A percentile compares a stretch with the other conserved stretches of the same genome.
Evolutionary conservation across 2,888 invertebrate genomes (phyloP).

Genomic region (Lomographa bimaculata): DNA sequence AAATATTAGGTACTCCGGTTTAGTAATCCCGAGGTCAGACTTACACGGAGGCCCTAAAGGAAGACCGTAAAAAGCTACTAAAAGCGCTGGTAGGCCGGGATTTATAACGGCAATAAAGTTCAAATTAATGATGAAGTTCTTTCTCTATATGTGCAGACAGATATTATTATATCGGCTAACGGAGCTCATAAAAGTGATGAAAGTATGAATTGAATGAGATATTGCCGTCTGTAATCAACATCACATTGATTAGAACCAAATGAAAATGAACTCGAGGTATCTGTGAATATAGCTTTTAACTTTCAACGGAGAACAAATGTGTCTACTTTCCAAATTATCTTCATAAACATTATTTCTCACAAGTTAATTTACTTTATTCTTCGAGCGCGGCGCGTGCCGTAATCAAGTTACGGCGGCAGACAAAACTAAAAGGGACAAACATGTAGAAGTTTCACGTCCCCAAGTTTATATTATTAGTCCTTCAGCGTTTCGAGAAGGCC

Average conservation of each 20-base stretch:
- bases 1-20: conserved; percentile 22
- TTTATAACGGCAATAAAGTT: conserved; percentile 57
- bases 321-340: conserved; percentile 6
- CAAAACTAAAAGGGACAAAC: conserved; percentile 40
- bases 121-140: conserved; percentile 52
- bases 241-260: no score
- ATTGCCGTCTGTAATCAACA: no score
- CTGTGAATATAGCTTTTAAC: no score
- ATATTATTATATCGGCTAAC: no score
- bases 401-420: conserved; percentile 38
- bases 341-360: conserved; percentile 13
- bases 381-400: conserved; percentile 27
- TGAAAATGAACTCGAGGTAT: no score
- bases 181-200: no score
- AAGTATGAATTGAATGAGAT: no score
- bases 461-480: conserved; percentile 41
- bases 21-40: conserved; percentile 38
- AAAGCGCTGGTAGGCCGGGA: conserved; percentile 50
- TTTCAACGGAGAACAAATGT: no score
- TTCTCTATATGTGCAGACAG: conserved; percentile 22
- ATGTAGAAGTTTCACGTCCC: conserved; percentile 35
- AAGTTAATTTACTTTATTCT: conserved; percentile 22
- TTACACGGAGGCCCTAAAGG: conserved; percentile 42
- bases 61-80: conserved; percentile 54
- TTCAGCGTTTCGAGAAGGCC: conserved; percentile 38